A percentile compares a stretch with the other conserved stretches of the same genome.
Conservation (phyloP, 2,888 invertebrate species). For the Drosophila nr. perissopoda region DNA sequence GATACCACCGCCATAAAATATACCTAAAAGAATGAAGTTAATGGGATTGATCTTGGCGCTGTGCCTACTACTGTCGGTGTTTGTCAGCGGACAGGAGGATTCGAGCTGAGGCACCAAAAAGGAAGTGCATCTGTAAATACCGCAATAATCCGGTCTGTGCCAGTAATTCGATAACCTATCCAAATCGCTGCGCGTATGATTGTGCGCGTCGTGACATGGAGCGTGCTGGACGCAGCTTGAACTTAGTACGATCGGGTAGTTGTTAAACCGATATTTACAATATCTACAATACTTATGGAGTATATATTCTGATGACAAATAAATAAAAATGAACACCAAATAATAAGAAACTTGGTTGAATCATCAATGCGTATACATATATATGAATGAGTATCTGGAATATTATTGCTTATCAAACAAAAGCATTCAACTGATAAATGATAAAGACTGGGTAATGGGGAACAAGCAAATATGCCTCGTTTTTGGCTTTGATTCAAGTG, state of each 20-base stretch:
- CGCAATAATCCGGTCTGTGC: slow-evolving; percentile 81
- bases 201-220: slow-evolving; percentile 61
- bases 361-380: slow-evolving; percentile 47
- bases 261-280: slow-evolving; percentile 53
- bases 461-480: too few species aligned
- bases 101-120: background rate
- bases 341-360: slow-evolving; percentile 24
- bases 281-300: background rate
- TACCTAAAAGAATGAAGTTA: slow-evolving; percentile 56
- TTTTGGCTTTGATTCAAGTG: too few species aligned
- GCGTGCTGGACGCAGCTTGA: slow-evolving; percentile 72
- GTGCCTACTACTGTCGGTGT: slow-evolving; percentile 56
- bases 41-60: slow-evolving; percentile 57
- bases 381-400: background rate
- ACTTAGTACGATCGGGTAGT: slow-evolving; percentile 60
- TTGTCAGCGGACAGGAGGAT: slow-evolving; percentile 31
- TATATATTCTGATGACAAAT: background rate
- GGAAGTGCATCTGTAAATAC: slow-evolving; percentile 69
- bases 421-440: background rate
- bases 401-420: background rate
- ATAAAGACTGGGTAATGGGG: too few species aligned
- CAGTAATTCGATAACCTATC: slow-evolving; percentile 70
- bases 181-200: slow-evolving; percentile 75
- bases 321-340: background rate
- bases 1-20: slow-evolving; percentile 25